A percentile compares a stretch with the other conserved stretches of the same genome.
These are phyloP conservation scores for Phortica variegata DNA, from an alignment of 1,140 invertebrate genomes.

Conservation along the genomic window DNA sequence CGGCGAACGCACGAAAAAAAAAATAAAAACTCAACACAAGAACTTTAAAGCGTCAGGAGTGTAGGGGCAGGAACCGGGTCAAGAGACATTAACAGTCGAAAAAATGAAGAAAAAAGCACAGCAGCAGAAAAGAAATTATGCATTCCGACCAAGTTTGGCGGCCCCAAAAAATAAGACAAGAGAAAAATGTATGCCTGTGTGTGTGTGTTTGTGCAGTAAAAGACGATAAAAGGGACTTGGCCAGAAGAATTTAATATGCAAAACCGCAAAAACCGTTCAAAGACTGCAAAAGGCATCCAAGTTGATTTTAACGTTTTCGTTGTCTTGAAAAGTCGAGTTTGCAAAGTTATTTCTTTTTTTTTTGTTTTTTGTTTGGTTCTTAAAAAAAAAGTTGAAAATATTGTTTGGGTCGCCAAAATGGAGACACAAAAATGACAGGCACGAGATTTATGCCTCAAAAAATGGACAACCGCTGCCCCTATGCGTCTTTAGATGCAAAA, in stretches of 20 bases:
- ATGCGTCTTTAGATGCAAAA: too few relatives aligned
- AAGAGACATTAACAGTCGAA: conserved; percentile 8
- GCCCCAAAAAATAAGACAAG: conserved; percentile 47
- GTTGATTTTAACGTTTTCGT: conserved; percentile 5
- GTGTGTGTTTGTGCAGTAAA: background rate
- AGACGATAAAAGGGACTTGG: conserved; percentile 14
- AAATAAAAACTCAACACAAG: conserved; percentile 3
- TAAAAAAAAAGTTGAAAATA: conserved; percentile 47
- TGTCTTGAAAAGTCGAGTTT: background rate
- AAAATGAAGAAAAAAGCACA: background rate
- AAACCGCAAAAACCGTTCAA: conserved; percentile 52
- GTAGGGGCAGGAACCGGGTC: conserved; percentile 10
- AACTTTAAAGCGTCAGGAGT: conserved; percentile 11
- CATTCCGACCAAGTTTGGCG: conserved; percentile 50
- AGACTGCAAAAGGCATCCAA: conserved; percentile 18
- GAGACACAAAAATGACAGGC: conserved; percentile 55
- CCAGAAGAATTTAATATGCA: conserved; percentile 52
- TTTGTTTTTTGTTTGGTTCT: conserved; percentile 35
- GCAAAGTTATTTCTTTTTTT: conserved; percentile 15
- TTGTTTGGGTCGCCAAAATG: conserved; percentile 56
- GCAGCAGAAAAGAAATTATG: conserved; percentile 45
- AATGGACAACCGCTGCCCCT: conserved; percentile 10
- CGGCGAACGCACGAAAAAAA: too few relatives aligned
- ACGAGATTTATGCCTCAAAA: conserved; percentile 50
- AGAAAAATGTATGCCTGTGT: conserved; percentile 34